Evolutionary conservation across 2,113 vertebrate genomes (phyloP).

Genomic region (Malurus melanocephalus): DNA sequence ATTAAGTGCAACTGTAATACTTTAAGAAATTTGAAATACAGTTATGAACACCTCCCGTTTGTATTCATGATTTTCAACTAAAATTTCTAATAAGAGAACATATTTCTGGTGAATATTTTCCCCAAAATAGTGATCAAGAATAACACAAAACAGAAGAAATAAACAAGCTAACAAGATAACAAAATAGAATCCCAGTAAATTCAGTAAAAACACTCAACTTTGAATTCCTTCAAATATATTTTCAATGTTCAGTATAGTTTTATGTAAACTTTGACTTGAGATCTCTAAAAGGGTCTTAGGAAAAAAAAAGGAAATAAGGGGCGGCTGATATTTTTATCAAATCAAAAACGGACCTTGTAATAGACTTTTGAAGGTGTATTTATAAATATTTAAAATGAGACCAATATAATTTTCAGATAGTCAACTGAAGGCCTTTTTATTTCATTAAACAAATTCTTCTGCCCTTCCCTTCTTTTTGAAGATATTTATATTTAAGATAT

Average conservation of each 20-base stretch:
- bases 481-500: not conserved
- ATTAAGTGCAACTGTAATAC: not conserved
- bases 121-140: not conserved
- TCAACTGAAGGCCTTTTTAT: not conserved
- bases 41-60: not conserved
- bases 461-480: not conserved
- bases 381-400: not conserved
- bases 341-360: not conserved
- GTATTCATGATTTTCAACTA: not conserved
- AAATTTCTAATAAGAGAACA: not conserved
- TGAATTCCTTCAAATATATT: not conserved
- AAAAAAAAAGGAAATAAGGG: not conserved
- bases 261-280: not conserved
- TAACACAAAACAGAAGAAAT: not conserved
- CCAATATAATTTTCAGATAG: not conserved
- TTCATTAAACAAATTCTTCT: not conserved
- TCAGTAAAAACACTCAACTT: not conserved
- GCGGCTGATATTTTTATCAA: not conserved
- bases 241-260: not conserved
- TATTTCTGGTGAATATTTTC: not conserved
- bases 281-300: not conserved
- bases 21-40: not conserved
- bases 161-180: not conserved
- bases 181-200: not conserved
- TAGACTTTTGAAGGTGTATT: not conserved